These are phyloP conservation scores for Drosophila anomalipes DNA, from an alignment of 2,888 invertebrate genomes.

Conservation along the genomic window DNA sequence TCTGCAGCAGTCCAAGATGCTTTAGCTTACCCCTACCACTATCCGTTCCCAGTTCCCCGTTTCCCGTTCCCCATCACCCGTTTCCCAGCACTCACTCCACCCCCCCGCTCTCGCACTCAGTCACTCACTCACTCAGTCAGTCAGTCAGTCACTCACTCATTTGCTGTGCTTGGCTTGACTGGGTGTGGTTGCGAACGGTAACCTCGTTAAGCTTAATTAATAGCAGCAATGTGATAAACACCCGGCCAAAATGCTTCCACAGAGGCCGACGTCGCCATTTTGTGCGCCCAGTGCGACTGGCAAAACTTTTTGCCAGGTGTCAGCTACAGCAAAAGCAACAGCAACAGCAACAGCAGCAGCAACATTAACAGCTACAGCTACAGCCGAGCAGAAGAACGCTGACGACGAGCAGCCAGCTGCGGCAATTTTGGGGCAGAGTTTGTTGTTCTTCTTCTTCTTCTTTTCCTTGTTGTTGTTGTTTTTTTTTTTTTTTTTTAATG, in stretches of 20 bases:
- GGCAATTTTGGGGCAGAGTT: constrained; percentile 22
- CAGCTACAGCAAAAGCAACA: constrained; percentile 60
- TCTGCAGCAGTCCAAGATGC: constrained; percentile 54
- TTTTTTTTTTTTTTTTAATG: constrained; percentile 62
- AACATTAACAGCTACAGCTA: constrained; percentile 1
- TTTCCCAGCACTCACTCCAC: not conserved
- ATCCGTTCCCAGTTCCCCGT: not conserved
- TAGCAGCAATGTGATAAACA: constrained; percentile 85
- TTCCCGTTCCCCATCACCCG: not conserved
- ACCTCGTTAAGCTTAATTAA: constrained; percentile 86
- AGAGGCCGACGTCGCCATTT: constrained; percentile 65
- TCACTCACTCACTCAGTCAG: not conserved
- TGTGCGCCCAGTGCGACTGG: constrained; percentile 44
- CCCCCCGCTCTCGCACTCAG: not conserved
- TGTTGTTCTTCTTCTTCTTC: not conserved
- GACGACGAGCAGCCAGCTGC: constrained; percentile 28
- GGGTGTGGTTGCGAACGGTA: constrained; percentile 84
- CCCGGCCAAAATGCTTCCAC: constrained; percentile 78
- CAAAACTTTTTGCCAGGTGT: constrained; percentile 69
- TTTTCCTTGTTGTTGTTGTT: not conserved
- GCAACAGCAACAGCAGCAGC: not conserved
- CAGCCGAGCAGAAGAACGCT: constrained; percentile 19
- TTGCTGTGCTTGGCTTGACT: constrained; percentile 34
- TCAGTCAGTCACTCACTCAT: not conserved
- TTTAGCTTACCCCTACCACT: constrained; percentile 12